Evolutionary conservation across 1,140 invertebrate genomes (phyloP), one percentile per base, ranked within the genome.

Genomic region (Maconellicoccus hirsutus): DNA sequence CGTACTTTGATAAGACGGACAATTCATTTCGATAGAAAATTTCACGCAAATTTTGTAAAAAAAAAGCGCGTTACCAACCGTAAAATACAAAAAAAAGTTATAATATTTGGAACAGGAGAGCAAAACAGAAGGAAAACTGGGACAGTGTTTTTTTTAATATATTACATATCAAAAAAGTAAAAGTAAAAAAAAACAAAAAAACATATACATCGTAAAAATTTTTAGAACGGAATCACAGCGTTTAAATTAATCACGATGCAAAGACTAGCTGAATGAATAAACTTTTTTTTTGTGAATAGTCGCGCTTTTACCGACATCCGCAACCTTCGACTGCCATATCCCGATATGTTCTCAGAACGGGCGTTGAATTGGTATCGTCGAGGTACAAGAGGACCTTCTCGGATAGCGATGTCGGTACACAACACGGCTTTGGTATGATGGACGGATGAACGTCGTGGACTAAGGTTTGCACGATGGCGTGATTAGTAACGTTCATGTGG

Each of bases 391-490:
- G 91, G 85, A 66, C n/a, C n/a, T n/a, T n/a, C n/a, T n/a, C n/a
- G n/a, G 89, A 89, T 38, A 96, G 84, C 76, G 91, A 86, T 52
- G 93, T 96, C 6, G 94, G 94, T 25, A 96, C 92, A 81, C 95
- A 98, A 80, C 94, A 96, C 38, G 93, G 89, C 77, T 92, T 91
- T 16, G 94, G 93, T 76, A 96, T 92, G 73, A 89, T 86, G 72
- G 84, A 85, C 23, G 93, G 91, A 79, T 94, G 90, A 77, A 94
- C 87, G 71, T 91, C 92, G 81, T 98, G 93, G 73, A 98, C 91
- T 75, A 98, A 83, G 70, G 91, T 96, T 83, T 99, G 97, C 72
- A 99, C 92, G 76, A 98, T 96, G 29, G 97, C 96, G 82, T 99
- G 97, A 79, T 99, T 98, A 26, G 96, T 98, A 26, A 94, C 88